Evolutionary conservation across 2,888 invertebrate species (phyloP).

Genomic region (Papilio gigon): DNA sequence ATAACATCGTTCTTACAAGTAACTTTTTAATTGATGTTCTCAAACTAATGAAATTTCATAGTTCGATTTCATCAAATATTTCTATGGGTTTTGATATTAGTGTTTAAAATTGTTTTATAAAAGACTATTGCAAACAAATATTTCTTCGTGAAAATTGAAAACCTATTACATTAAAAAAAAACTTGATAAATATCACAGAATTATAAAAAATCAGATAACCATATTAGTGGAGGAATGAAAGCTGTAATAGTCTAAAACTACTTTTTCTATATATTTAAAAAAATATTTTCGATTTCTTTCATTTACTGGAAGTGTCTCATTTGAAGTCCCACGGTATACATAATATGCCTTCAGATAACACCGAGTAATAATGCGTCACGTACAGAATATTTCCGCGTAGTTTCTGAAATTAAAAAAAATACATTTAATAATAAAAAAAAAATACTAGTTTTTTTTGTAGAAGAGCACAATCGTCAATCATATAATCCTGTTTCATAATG

Average conservation of each 20-base stretch:
- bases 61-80: not conserved
- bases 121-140: too few relatives aligned
- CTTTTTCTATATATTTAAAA: not conserved
- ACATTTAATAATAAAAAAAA: too few relatives aligned
- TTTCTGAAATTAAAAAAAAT: constrained; percentile 65
- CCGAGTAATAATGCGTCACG: constrained; percentile 95
- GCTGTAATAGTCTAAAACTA: constrained; percentile 15
- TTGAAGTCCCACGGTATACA: constrained; percentile 97
- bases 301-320: too few relatives aligned
- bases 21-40: not conserved
- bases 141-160: not conserved
- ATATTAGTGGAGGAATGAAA: constrained; percentile 32
- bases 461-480: too few relatives aligned
- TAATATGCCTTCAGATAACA: constrained; percentile 93
- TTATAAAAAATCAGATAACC: constrained; percentile 12
- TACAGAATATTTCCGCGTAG: constrained; percentile 88
- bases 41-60: not conserved
- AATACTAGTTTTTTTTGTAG: too few relatives aligned
- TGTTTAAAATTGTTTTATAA: too few relatives aligned
- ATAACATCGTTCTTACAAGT: not conserved
- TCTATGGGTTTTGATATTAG: not conserved
- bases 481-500: too few relatives aligned
- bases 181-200: constrained; percentile 34
- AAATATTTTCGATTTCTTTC: not conserved
- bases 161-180: not conserved